Evolutionary conservation across 2,888 invertebrate species (phyloP).

Genomic region (Drosophila atripex): DNA sequence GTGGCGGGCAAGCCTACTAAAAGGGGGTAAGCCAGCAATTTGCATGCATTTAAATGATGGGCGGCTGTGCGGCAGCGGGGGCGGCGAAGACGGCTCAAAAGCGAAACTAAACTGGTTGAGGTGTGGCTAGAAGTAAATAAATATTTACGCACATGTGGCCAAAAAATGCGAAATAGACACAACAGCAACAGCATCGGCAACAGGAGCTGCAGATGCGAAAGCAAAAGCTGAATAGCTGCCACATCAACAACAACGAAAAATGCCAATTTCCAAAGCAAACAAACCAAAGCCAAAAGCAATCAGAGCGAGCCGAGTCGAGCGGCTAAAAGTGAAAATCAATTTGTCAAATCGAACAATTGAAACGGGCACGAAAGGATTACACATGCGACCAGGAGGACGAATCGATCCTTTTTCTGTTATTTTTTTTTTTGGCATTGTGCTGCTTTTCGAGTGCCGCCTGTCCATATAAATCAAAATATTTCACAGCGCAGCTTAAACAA

Average conservation of each 20-base stretch:
- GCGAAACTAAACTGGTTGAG: conserved; percentile 46
- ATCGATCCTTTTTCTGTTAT: not conserved
- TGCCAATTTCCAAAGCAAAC: conserved; percentile 71
- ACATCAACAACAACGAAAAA: conserved; percentile 35
- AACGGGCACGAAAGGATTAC: conserved; percentile 74
- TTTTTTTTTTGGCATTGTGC: conserved; percentile 2
- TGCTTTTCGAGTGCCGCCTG: conserved; percentile 44
- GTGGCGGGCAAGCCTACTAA: not conserved
- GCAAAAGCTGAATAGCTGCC: conserved; percentile 1
- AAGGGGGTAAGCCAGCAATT: conserved; percentile 52
- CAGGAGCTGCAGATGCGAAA: conserved; percentile 8
- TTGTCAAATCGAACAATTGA: conserved; percentile 77
- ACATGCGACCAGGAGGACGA: conserved; percentile 36
- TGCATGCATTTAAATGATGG: conserved; percentile 69
- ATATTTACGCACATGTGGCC: conserved; percentile 75
- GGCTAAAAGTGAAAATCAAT: conserved; percentile 71
- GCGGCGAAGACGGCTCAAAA: not conserved
- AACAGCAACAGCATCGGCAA: conserved; percentile 8
- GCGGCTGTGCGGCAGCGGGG: conserved; percentile 26
- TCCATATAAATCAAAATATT: conserved; percentile 74
- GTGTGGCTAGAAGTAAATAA: conserved; percentile 69
- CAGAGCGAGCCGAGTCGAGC: conserved; percentile 53
- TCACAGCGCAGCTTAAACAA: conserved; percentile 69
- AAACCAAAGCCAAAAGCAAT: conserved; percentile 67
- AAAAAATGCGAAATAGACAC: conserved; percentile 63